Percentiles rank a stretch among this genome's conserved stretches.
These are phyloP conservation scores for Rafetus swinhoei DNA, from an alignment of 2,113 vertebrate species.

Conservation along the genomic window DNA sequence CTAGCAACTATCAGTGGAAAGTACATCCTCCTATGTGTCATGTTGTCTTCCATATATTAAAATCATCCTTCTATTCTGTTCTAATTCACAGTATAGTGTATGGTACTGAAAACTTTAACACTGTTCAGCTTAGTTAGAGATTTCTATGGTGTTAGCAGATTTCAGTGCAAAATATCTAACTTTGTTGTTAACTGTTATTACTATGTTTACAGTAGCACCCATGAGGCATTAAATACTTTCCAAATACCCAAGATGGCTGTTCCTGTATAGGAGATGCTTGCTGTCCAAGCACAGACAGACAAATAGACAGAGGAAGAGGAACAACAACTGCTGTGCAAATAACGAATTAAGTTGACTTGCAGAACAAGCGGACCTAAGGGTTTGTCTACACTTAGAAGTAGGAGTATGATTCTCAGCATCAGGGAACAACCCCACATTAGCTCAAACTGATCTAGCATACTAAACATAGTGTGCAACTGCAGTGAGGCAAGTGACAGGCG, in stretches of 20 bases:
- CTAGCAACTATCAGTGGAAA: not conserved
- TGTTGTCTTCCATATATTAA: not conserved
- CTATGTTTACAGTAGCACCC: not conserved
- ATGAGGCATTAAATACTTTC: not conserved
- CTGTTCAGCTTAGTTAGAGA: not conserved
- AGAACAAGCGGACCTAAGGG: not conserved
- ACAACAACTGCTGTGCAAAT: not conserved
- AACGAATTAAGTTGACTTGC: not conserved
- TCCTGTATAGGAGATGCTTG: not conserved
- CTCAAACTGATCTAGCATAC: not conserved
- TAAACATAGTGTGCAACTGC: not conserved
- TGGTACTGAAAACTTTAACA: not conserved
- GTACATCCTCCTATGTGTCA: not conserved
- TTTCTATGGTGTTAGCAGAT: not conserved
- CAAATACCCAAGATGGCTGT: not conserved
- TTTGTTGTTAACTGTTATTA: not conserved
- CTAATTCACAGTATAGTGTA: not conserved
- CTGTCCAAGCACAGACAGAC: not conserved
- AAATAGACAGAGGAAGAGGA: not conserved
- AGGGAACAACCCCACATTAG: not conserved
- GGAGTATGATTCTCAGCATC: not conserved
- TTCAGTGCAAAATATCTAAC: not conserved
- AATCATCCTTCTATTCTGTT: not conserved
- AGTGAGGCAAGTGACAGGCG: not conserved
- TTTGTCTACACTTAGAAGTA: not conserved